Base-by-base conservation (phyloP, 2,888 invertebrate species). In the Agrotis exclamationis region DNA sequence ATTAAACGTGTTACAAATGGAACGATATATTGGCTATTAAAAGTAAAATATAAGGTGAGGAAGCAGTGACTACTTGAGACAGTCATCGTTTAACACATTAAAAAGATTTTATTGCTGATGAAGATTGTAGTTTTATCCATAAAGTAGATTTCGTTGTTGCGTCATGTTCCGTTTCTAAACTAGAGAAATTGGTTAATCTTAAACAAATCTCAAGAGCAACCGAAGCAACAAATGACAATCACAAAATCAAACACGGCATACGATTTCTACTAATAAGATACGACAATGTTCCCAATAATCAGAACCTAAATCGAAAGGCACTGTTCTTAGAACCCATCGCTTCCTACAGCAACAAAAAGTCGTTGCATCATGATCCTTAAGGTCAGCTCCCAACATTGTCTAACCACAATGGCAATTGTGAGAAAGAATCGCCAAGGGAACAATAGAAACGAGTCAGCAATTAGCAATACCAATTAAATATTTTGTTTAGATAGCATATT, bases 371-470 rank as follows among this genome's bases (percentile, higher is more conserved):
- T 85, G 90, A 89, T 89, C 91, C 89, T 88, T 91, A 92, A 93
- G 95, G 96, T 94, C 95, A 93, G 87, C 92, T 96, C 96, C 93
- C 96, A 96, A 96, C 94, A 95, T 95, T 95, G 95, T 95, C 87
- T 91, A 79, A 88, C 89, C 85, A 96, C 96, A 96, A 96, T 95
- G 90, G 94, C 94, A 92, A 95, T 96, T 96, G 96, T 95, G 93
- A 91, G 94, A 95, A 93, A 91, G 94, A 93, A 92, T 92, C 90
- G 86, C 89, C 89, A 86, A 74, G 85, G 76, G 87, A 90, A 96
- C 95, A 96, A 96, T 96, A 89, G 93, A 84, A 89, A 84, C 88
- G 83, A 90, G 89, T 92, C 91, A 89, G 93, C 94, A 95, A 96
- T 96, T 96, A 96, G 92, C 89, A 89, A 89, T 85, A 87, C 91